Evolutionary conservation across 2,797 vertebrate genomes (phyloP).

Genomic region (Platalea minor): DNA sequence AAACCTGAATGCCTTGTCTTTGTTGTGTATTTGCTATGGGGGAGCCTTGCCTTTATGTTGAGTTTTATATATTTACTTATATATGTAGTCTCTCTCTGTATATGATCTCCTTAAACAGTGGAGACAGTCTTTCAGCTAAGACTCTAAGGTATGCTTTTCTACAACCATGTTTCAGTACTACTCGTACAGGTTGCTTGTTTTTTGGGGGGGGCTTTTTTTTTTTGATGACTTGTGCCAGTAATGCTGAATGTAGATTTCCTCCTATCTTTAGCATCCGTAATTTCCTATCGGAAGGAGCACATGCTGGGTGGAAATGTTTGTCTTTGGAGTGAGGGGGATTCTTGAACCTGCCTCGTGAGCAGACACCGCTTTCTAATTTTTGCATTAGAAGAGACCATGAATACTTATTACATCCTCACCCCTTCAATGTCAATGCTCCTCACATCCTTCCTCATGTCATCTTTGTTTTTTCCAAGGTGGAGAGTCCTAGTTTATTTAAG

Average conservation of each 20-base stretch:
- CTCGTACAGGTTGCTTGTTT: background rate
- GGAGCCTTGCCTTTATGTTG: background rate
- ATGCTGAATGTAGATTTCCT: background rate
- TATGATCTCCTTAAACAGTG: background rate
- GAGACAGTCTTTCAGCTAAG: background rate
- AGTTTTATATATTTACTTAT: background rate
- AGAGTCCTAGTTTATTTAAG: background rate
- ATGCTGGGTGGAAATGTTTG: background rate
- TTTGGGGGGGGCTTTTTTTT: background rate
- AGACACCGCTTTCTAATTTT: background rate
- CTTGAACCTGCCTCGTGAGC: background rate
- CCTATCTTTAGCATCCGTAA: background rate
- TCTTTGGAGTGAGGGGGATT: background rate
- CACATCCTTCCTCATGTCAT: background rate
- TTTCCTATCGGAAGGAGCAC: background rate
- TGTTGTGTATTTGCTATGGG: background rate
- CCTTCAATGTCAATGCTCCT: background rate
- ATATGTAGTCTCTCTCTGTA: background rate
- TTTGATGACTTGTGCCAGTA: background rate
- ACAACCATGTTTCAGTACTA: background rate
- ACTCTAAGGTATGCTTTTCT: background rate
- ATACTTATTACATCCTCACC: background rate
- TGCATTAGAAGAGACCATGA: background rate
- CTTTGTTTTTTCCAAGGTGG: background rate
- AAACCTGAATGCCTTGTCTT: constrained; percentile 5